These are phyloP conservation scores for Thunnus maccoyii DNA, from an alignment of 2,113 vertebrate species.

Conservation along the genomic window DNA sequence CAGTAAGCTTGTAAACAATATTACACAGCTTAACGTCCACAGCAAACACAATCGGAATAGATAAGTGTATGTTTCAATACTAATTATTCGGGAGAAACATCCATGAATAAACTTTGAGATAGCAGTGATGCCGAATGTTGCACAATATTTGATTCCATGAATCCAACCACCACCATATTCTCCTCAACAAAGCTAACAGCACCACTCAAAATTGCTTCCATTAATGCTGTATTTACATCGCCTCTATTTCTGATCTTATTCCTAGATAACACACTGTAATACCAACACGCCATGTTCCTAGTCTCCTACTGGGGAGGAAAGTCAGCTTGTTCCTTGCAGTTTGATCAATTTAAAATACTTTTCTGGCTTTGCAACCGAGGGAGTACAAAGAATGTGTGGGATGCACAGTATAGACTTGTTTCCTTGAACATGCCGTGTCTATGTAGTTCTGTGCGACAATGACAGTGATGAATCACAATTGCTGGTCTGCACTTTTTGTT, in stretches of 20 bases:
- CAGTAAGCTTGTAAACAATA: constrained; percentile 22
- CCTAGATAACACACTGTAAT: neutral
- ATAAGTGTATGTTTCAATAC: constrained; percentile 6
- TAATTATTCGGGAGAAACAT: neutral
- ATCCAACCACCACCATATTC: neutral
- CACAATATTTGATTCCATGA: constrained; percentile 32
- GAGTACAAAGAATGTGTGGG: constrained; percentile 36
- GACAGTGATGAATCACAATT: constrained; percentile 54
- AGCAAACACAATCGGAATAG: neutral
- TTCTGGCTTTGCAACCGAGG: constrained; percentile 29
- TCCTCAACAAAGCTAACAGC: neutral
- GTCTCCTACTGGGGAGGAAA: constrained; percentile 2
- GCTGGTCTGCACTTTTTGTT: constrained; percentile 33
- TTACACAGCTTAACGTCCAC: neutral
- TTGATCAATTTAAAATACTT: constrained; percentile 42
- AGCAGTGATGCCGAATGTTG: neutral
- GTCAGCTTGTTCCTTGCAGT: neutral
- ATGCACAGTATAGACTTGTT: constrained; percentile 34
- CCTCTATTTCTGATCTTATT: constrained; percentile 22
- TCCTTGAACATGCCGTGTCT: constrained; percentile 22
- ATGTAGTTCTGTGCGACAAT: constrained; percentile 22
- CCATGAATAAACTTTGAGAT: constrained; percentile 7
- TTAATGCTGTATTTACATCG: constrained; percentile 2
- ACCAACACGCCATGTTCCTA: neutral
- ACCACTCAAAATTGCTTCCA: neutral